Conservation (phyloP, 1,140 invertebrate species). For the Choristoneura fumiferana region DNA sequence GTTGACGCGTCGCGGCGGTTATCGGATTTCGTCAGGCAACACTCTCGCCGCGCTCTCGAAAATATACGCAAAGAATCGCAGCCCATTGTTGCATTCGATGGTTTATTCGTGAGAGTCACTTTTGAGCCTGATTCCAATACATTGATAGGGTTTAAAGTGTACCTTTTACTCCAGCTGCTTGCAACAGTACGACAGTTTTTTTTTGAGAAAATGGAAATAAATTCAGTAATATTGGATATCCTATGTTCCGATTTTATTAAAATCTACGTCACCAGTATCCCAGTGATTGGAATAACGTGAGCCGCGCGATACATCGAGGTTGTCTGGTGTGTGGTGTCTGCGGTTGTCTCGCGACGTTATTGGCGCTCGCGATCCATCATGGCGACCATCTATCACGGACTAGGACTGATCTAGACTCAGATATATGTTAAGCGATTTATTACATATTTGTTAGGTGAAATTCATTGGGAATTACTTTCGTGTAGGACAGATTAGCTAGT, state of each 20-base stretch:
- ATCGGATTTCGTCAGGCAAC: slow-evolving; percentile 56
- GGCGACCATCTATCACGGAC: slow-evolving; percentile 42
- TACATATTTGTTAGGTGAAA: too few relatives aligned
- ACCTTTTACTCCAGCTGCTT: too few relatives aligned
- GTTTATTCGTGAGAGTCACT: slow-evolving; percentile 20
- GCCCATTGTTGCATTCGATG: slow-evolving; percentile 38
- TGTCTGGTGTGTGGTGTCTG: slow-evolving; percentile 34
- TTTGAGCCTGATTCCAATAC: too few relatives aligned
- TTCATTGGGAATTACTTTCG: too few relatives aligned
- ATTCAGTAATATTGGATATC: too few relatives aligned
- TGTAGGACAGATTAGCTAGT: too few relatives aligned
- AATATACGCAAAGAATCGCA: slow-evolving; percentile 30
- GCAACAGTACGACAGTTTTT: too few relatives aligned
- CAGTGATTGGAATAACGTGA: slow-evolving; percentile 22
- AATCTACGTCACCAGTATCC: not conserved
- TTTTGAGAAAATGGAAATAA: too few relatives aligned
- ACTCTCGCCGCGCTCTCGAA: slow-evolving; percentile 39
- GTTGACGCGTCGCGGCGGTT: slow-evolving; percentile 63
- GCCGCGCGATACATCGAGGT: slow-evolving; percentile 27
- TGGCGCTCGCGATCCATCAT: slow-evolving; percentile 41
- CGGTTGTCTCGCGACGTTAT: slow-evolving; percentile 31
- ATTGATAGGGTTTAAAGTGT: too few relatives aligned
- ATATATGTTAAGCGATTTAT: not conserved
- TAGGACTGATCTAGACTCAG: not conserved
- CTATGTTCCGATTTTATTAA: not conserved